phyloP scores from a whole-genome alignment of 2,888 invertebrate genomes.

The Oscheius sp. region DNA sequence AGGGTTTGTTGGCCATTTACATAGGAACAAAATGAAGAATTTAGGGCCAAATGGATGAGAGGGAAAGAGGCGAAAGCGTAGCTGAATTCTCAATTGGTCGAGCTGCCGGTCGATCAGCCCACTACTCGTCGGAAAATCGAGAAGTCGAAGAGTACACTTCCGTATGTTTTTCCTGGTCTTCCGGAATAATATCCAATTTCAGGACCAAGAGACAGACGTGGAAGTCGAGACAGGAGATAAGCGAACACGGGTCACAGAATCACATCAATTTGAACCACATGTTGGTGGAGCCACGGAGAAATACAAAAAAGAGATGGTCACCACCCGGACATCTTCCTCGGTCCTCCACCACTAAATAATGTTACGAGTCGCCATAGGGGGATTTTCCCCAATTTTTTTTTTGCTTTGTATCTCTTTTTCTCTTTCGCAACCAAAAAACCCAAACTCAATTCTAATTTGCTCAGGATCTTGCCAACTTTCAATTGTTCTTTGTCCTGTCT shows the following conservation, averaged over 20 bases:
- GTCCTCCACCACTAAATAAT: slow-evolving; percentile 16
- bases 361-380: slow-evolving; percentile 33
- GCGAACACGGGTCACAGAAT: slow-evolving; percentile 40
- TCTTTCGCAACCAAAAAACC: too few species aligned
- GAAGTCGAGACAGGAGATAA: slow-evolving; percentile 47
- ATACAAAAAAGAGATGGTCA: slow-evolving; percentile 44
- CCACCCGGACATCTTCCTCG: slow-evolving; percentile 14
- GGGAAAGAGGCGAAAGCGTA: slow-evolving; percentile 71
- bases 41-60: slow-evolving; percentile 24
- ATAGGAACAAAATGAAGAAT: background rate
- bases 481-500: background rate
- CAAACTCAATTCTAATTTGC: background rate
- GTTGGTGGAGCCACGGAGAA: slow-evolving; percentile 45
- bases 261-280: slow-evolving; percentile 47
- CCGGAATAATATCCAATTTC: too few species aligned
- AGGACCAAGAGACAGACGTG: slow-evolving; percentile 39
- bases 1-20: background rate
- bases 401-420: background rate
- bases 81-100: slow-evolving; percentile 72
- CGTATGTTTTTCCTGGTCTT: too few species aligned
- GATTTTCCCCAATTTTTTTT: slow-evolving; percentile 14
- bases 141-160: slow-evolving; percentile 59
- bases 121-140: slow-evolving; percentile 39
- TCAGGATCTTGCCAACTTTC: background rate
- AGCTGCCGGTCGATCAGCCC: slow-evolving; percentile 41